Conservation (phyloP, 2,888 invertebrate species). For the Osedax fenrisi region DNA sequence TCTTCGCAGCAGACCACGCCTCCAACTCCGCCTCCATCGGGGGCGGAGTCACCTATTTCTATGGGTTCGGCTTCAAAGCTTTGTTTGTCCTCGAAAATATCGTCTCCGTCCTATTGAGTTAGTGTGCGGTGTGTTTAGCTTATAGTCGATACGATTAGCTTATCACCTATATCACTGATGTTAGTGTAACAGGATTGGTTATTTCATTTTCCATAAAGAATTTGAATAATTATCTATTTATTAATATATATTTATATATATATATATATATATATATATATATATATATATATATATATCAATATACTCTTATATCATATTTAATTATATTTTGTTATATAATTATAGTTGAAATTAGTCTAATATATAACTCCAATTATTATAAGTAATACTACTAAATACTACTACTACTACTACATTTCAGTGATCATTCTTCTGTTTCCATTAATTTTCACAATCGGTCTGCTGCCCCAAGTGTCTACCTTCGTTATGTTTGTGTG, state of each 20-base stretch:
- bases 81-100: slow-evolving; percentile 55
- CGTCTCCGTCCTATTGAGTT: slow-evolving; percentile 60
- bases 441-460: slow-evolving; percentile 83
- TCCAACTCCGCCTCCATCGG: neutral
- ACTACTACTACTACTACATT: no score
- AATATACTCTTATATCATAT: no score
- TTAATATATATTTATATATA: no score
- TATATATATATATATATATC: no score
- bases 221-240: no score
- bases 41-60: slow-evolving; percentile 42
- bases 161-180: neutral
- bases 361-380: no score
- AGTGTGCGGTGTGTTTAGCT: slow-evolving; percentile 54
- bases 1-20: slow-evolving; percentile 50
- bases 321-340: no score
- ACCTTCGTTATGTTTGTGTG: slow-evolving; percentile 90
- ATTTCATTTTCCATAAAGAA: neutral
- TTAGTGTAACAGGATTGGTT: neutral
- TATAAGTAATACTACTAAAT: no score
- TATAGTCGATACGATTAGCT: neutral
- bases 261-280: no score
- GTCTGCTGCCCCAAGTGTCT: slow-evolving; percentile 86
- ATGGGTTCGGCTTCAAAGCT: slow-evolving; percentile 54
- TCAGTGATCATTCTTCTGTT: slow-evolving; percentile 70
- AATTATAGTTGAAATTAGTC: no score